Evolutionary conservation across 2,888 invertebrate species (phyloP).

Genomic region (Amblyjoppa proteus): DNA sequence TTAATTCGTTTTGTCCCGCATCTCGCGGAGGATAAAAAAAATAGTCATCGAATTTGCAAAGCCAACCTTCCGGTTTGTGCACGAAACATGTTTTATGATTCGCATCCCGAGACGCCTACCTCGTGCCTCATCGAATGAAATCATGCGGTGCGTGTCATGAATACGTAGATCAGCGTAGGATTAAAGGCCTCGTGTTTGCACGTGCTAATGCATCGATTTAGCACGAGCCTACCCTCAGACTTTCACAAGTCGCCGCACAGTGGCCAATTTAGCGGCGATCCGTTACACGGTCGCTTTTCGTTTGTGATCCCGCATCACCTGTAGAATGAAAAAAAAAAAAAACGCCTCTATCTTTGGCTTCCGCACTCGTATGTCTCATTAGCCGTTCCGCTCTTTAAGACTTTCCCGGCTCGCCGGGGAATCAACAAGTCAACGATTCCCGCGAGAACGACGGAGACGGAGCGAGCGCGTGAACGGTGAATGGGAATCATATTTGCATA

Average conservation of each 20-base stretch:
- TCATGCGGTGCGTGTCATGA: neutral
- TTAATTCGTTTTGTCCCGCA: too few relatives aligned
- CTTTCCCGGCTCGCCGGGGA: conserved; percentile 46
- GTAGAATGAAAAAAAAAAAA: neutral
- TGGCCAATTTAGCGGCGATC: neutral
- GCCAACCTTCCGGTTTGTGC: neutral
- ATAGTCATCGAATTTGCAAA: neutral
- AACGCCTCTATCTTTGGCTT: neutral
- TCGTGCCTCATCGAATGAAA: neutral
- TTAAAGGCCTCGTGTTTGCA: neutral
- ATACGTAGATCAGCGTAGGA: neutral
- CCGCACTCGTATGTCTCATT: conserved; percentile 3
- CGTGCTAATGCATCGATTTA: conserved; percentile 4
- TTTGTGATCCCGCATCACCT: neutral
- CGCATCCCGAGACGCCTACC: neutral
- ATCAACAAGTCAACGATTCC: conserved; percentile 75
- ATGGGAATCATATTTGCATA: conserved; percentile 76
- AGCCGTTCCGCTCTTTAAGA: conserved; percentile 18
- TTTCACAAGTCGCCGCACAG: neutral
- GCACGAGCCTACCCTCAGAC: neutral
- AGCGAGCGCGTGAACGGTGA: conserved; percentile 72
- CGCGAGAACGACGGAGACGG: conserved; percentile 18
- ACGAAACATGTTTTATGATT: neutral
- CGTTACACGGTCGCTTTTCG: neutral
- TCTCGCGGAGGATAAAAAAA: neutral